Evolutionary conservation across 2,113 vertebrate species (phyloP), one percentile per base, ranked within the genome.

Genomic region (Halichoerus grypus): DNA sequence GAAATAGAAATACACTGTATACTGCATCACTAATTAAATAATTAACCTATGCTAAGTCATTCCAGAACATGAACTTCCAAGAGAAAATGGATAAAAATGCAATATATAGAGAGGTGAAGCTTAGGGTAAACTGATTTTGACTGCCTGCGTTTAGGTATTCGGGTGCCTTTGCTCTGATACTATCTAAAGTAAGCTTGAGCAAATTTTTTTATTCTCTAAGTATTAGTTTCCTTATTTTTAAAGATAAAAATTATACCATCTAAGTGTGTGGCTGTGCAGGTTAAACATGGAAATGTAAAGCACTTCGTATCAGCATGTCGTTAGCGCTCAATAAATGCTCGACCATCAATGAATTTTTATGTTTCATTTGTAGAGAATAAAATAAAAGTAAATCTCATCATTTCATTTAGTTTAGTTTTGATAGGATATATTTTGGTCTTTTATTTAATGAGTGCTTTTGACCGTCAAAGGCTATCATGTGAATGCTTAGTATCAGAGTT

Each of bases 391-490:
- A 97, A 94, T 2, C 1, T 65, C 86, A n/a, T 1, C 39, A 5
- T 81, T 95, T 94, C 46, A 33, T 96, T 96, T 89, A 46, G 61
- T n/a, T 63, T 79, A 36, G 55, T 46, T 96, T 87, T 87, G 6
- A 21, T 46, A 36, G 77, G 94, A 80, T 93, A 77, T 89, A 63
- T 95, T 96, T 46, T 97, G 69, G 19, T 93, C 59, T 97, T 69
- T 96, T 84, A 57, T 74, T 87, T 98, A 96, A 97, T 93, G 65
- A 97, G 90, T 49, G 33, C 14, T 91, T 97, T 97, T 98, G 93
- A 97, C 80, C 98, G 96, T 98, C 98, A 98, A 96, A 84, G 49
- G 71, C 69, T 98, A 97, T 97, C 46, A 86, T 85, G 89, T 83
- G 92, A 88, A 95, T 87, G 65, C 18, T 94, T 94, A 88, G 33